Evolutionary conservation across 2,113 vertebrate species (phyloP).

Genomic region (Leptobrachium ailaonicum): DNA sequence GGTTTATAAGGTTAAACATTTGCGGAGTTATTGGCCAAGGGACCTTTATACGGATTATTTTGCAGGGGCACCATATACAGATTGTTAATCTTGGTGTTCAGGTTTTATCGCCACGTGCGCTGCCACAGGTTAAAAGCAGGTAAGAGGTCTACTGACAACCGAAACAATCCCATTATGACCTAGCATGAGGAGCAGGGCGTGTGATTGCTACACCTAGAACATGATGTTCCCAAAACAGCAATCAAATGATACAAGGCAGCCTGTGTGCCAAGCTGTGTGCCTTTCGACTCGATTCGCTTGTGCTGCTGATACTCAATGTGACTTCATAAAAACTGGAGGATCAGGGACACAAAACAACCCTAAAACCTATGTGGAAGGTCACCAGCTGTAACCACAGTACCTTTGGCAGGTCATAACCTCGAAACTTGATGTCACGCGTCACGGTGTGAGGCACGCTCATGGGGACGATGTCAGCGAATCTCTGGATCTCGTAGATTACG

Average conservation of each 20-base stretch:
- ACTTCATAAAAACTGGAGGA: too few species aligned
- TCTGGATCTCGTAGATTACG: conserved; percentile 53
- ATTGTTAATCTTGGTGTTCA: too few species aligned
- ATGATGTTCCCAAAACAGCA: not conserved
- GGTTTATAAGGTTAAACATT: too few species aligned
- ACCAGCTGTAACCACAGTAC: not conserved
- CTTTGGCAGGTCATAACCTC: conserved; percentile 48
- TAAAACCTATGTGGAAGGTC: too few species aligned
- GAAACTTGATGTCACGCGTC: conserved; percentile 47
- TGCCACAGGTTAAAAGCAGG: not conserved
- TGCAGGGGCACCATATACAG: too few species aligned
- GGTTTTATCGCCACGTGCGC: too few species aligned
- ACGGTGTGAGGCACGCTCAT: conserved; percentile 52
- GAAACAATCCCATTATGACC: not conserved
- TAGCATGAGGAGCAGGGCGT: not conserved
- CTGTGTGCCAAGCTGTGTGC: not conserved
- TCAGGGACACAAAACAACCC: too few species aligned
- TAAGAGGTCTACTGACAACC: not conserved
- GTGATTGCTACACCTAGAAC: not conserved
- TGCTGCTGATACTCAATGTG: too few species aligned
- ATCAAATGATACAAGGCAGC: not conserved
- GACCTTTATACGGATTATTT: too few species aligned
- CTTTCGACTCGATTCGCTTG: too few species aligned
- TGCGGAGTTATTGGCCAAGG: too few species aligned
- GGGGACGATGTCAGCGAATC: conserved; percentile 50